Evolutionary conservation across 2,113 vertebrate species (phyloP).

Genomic region (Crocuta crocuta): DNA sequence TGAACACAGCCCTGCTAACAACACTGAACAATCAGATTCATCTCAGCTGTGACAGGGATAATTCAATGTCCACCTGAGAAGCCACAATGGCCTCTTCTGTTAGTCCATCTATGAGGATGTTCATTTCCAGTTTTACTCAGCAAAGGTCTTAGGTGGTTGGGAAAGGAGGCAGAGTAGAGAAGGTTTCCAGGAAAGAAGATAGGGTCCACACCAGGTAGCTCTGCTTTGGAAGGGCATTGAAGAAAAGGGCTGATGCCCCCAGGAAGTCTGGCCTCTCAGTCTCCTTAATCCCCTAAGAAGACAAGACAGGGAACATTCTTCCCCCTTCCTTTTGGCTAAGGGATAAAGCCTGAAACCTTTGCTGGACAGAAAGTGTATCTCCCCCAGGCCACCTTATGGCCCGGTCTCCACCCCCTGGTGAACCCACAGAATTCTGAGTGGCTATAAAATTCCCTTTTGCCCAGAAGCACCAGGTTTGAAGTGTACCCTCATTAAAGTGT

Average conservation of each 20-base stretch:
- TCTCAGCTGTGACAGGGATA: not conserved
- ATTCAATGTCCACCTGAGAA: not conserved
- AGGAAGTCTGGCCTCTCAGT: not conserved
- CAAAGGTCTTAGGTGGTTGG: not conserved
- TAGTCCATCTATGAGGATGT: not conserved
- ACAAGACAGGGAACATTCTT: not conserved
- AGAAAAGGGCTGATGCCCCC: not conserved
- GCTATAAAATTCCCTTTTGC: slow-evolving; percentile 3
- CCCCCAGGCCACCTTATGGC: not conserved
- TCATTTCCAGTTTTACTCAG: not conserved
- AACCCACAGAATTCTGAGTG: not conserved
- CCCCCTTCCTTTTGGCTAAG: not conserved
- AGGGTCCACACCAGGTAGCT: not conserved
- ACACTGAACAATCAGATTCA: not conserved
- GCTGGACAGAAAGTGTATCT: not conserved
- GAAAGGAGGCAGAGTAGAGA: not conserved
- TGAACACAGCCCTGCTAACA: not conserved
- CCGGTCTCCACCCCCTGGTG: not conserved
- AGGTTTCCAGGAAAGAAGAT: not conserved
- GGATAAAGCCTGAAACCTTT: not conserved
- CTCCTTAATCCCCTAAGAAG: not conserved
- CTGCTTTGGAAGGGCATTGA: not conserved
- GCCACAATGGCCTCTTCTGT: not conserved
- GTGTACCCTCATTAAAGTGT: slow-evolving; percentile 26
- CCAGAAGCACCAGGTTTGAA: slow-evolving; percentile 27